A percentile compares a stretch with the other conserved stretches of the same genome.
These are phyloP conservation scores for Lepidurus couesii DNA, from an alignment of 1,140 invertebrate species.

Conservation along the genomic window DNA sequence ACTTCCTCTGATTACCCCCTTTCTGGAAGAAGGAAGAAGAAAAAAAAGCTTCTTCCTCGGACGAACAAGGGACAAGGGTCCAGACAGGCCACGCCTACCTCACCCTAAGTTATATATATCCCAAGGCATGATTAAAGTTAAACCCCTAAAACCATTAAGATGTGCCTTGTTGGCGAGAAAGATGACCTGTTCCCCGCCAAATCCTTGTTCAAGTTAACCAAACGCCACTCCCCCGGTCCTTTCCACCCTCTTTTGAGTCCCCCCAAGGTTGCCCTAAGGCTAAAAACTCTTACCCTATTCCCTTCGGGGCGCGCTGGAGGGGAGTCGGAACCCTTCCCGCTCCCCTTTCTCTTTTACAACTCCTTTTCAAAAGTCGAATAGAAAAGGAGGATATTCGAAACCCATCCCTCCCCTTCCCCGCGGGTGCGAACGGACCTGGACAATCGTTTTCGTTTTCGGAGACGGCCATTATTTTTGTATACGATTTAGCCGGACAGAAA, in stretches of 20 bases:
- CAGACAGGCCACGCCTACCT: not conserved
- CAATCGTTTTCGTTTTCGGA: not conserved
- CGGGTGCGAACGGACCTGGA: not conserved
- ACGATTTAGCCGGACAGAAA: not conserved
- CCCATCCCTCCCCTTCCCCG: not conserved
- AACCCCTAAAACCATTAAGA: slow-evolving; percentile 5
- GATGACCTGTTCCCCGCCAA: slow-evolving; percentile 17
- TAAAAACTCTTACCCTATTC: no score
- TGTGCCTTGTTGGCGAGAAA: not conserved
- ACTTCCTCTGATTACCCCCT: not conserved
- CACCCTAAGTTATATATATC: not conserved
- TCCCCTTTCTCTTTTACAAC: no score
- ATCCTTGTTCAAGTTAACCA: slow-evolving; percentile 12
- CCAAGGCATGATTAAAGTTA: not conserved
- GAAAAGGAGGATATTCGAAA: not conserved
- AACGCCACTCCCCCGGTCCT: not conserved
- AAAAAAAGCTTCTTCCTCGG: not conserved
- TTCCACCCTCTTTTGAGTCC: not conserved
- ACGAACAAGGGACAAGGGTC: no score
- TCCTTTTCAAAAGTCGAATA: not conserved
- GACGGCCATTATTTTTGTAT: slow-evolving; percentile 14
- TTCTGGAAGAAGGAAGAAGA: not conserved
- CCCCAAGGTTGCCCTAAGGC: no score
- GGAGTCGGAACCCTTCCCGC: no score
- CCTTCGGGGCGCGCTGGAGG: not conserved